Evolutionary conservation across 2,797 vertebrate genomes (phyloP).

Genomic region (Labeo calbasu): DNA sequence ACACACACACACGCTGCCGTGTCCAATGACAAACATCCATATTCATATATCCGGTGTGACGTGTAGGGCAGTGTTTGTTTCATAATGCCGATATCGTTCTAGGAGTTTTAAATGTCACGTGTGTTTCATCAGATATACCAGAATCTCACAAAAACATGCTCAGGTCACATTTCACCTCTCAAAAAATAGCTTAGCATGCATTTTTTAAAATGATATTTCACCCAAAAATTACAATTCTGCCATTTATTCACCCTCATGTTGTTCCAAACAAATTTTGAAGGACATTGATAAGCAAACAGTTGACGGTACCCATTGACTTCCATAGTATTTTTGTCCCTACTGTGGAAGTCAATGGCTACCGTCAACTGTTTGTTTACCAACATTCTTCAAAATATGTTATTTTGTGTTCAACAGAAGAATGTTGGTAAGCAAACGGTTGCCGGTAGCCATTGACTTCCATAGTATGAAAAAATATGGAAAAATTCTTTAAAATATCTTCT

Average conservation of each 20-base stretch:
- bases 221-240: background rate
- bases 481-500: too few species aligned
- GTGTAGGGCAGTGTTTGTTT: slow-evolving; percentile 36
- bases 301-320: background rate
- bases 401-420: background rate
- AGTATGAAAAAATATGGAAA: background rate
- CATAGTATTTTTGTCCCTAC: background rate
- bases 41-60: slow-evolving; percentile 29
- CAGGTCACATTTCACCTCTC: slow-evolving; percentile 15
- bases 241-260: background rate
- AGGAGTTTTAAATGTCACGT: slow-evolving; percentile 13
- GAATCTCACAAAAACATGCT: slow-evolving; percentile 20
- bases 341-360: background rate
- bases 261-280: background rate
- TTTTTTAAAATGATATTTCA: background rate
- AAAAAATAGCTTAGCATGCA: background rate
- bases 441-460: background rate
- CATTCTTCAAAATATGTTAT: too few species aligned
- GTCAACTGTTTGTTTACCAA: too few species aligned
- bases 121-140: slow-evolving; percentile 14
- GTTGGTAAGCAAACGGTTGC: background rate
- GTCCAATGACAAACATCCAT: slow-evolving; percentile 49
- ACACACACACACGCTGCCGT: background rate
- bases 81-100: slow-evolving; percentile 33
- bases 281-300: background rate